phyloP scores from a whole-genome alignment of 2,797 vertebrate genomes.

The Pelodytes ibericus region DNA sequence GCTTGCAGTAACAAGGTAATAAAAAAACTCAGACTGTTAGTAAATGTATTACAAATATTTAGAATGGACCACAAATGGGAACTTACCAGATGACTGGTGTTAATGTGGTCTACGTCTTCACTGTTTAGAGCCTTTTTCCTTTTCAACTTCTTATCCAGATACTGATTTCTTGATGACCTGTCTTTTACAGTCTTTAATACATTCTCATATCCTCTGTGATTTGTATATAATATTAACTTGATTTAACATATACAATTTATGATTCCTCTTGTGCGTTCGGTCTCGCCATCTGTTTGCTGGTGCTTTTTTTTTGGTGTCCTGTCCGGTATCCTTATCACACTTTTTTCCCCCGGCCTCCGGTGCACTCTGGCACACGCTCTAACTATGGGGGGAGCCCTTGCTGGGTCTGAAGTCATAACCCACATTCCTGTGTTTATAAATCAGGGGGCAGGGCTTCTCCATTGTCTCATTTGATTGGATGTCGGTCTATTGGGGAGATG shows the following conservation, averaged over 20 bases:
- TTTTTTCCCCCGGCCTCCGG: too few species aligned
- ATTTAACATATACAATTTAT: not conserved
- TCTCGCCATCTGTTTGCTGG: not conserved
- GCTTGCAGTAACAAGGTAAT: too few species aligned
- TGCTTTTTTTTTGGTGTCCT: not conserved
- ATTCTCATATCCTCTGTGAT: not conserved
- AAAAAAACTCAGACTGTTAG: too few species aligned
- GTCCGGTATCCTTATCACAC: not conserved
- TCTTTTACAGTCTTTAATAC: not conserved
- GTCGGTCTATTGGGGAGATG: slow-evolving; percentile 2
- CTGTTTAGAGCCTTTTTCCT: not conserved
- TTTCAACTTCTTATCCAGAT: slow-evolving; percentile 7
- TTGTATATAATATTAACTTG: not conserved
- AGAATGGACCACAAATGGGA: not conserved
- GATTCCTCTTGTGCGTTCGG: not conserved
- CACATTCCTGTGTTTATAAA: slow-evolving; percentile 76
- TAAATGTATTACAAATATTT: not conserved
- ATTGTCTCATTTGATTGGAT: slow-evolving; percentile 24
- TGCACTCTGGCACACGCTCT: slow-evolving; percentile 17
- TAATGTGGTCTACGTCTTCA: not conserved
- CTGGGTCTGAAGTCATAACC: slow-evolving; percentile 69
- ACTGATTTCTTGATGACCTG: not conserved
- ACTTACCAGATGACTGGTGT: slow-evolving; percentile 28
- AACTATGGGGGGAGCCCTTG: slow-evolving; percentile 59
- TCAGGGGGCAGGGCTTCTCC: slow-evolving; percentile 54